Evolutionary conservation across 2,888 invertebrate genomes (phyloP), one percentile per base, ranked within the genome.

Genomic region (Aspidiotus destructor): DNA sequence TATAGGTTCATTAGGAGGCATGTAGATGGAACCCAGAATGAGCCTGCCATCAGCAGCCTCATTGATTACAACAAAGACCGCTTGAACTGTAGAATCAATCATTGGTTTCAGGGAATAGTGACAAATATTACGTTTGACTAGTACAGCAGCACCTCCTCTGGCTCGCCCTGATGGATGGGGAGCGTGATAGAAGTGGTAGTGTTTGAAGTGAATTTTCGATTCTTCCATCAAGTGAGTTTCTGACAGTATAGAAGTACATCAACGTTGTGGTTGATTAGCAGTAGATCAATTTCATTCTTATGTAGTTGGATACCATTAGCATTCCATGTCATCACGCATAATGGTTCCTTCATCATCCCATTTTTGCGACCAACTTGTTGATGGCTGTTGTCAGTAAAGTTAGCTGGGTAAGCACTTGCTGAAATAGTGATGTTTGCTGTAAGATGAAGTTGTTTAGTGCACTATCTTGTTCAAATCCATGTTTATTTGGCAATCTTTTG

Each of bases 191-290:
- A 11, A 48, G 48, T 48, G 48, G n/a, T 48, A 48, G 6, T 48
- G 10, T 6, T 48, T 48, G 6, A 48, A 48, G 48, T 48, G 6
- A 6, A 48, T 48, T 48, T 48, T 48, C 6, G 48, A 48, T 48
- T n/a, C 48, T 48, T 48, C 48, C n/a, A 48, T 48, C 48, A 48
- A n/a, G 48, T 48, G 48, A n/a, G 48, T 48, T 48, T 48, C 48
- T 48, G 48, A 48, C n/a, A 48, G 48, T 48, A n/a, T n/a, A 48
- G n/a, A 13, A 48, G 48, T 48, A 48, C n/a, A 48, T 48, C 48
- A 48, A 48, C 48, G n/a, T 48, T 48, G 48, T 48, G 48, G 48
- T 48, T 48, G 3, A 13, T 48, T 48, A 48, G n/a, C 48, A 48
- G 48, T 48, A 48, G 48, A 11, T 48, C 48, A 48, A 48, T 48